Evolutionary conservation across 92 coral and sea anemone species (phyloP).

Genomic region (Epizoanthus fatuus): DNA sequence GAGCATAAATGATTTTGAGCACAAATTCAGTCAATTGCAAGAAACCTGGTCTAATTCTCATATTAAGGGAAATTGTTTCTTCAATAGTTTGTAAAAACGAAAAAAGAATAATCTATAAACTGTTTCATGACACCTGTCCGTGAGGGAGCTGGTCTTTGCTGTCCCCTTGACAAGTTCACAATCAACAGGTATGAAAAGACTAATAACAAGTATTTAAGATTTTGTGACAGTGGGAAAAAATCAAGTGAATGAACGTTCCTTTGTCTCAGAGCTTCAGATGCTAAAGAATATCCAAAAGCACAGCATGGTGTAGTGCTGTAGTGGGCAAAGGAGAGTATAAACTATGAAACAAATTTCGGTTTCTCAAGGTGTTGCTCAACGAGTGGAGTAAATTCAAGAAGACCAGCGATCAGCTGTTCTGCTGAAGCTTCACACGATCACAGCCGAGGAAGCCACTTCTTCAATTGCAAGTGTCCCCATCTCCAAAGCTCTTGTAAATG

Average conservation of each 20-base stretch:
- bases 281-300: conserved; percentile 49
- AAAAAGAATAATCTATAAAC: conserved; percentile 18
- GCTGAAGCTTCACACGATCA: conserved; percentile 38
- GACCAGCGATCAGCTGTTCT: conserved; percentile 45
- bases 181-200: conserved; percentile 60
- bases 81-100: conserved; percentile 16
- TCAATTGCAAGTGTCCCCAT: conserved; percentile 26
- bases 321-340: conserved; percentile 50
- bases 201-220: conserved; percentile 47
- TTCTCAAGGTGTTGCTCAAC: conserved; percentile 31
- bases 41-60: conserved; percentile 42
- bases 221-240: conserved; percentile 9
- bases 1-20: conserved; percentile 10
- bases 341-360: conserved; percentile 36
- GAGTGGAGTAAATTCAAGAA: conserved; percentile 55
- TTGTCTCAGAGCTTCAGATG: conserved; percentile 36
- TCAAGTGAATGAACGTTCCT: conserved; percentile 24
- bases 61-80: conserved; percentile 7
- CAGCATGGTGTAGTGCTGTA: conserved; percentile 46
- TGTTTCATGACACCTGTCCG: conserved; percentile 52
- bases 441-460: conserved; percentile 8
- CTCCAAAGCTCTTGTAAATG: conserved; percentile 29
- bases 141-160: conserved; percentile 59
- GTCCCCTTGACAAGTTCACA: conserved; percentile 58
- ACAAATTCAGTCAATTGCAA: neutral